Evolutionary conservation across 53 echinoderm and acorn worm species (phyloP), one percentile per base, ranked within the genome.

Genomic region (Glandiceps talaboti): DNA sequence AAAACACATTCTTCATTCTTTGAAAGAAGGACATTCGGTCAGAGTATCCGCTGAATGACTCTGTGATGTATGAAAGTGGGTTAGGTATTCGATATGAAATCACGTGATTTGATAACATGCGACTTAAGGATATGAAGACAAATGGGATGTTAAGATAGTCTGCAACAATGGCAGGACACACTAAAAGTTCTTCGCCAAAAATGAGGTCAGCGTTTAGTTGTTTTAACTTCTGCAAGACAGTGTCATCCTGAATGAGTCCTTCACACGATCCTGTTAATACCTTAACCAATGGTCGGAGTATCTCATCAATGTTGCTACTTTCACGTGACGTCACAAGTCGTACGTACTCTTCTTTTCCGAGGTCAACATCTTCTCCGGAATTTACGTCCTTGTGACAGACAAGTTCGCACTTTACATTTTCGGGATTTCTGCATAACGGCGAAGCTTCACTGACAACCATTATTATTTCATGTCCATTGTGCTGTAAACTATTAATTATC

Each of bases 11-110:
- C 32, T 86, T 73, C 6, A 79, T 33, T 26, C 94, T 87, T 33
- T 94, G 85, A 0, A 28, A 28, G 29, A 94, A 82, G 29, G 80
- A 82, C 94, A 94, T 94, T 14, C 86, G 73, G 33, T 89, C 84
- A n/a, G 94, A 83, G 74, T 45, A 45, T 12, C 64, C 64, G 6
- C 6, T 12, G 6, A 20, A 45, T 20, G 20, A 12, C 64, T 45
- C 64, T 20, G 64, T 6, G 6, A 45, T 45, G 64, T 45, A 45
- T 45, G 64, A 45, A 6, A 45, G 64, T 6, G 64, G 64, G 20
- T 45, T 45, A 20, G 64, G 64, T 12, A 45, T 45, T 6, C 64
- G 64, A 45, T 45, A 45, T 6, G 64, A 12, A 20, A 45, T 20
- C 20, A 20, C 64, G 6, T 45, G 64, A 20, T 45, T 12, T 12